These are phyloP conservation scores for Karalla daura DNA, from an alignment of 2,797 vertebrate species.

Conservation along the genomic window DNA sequence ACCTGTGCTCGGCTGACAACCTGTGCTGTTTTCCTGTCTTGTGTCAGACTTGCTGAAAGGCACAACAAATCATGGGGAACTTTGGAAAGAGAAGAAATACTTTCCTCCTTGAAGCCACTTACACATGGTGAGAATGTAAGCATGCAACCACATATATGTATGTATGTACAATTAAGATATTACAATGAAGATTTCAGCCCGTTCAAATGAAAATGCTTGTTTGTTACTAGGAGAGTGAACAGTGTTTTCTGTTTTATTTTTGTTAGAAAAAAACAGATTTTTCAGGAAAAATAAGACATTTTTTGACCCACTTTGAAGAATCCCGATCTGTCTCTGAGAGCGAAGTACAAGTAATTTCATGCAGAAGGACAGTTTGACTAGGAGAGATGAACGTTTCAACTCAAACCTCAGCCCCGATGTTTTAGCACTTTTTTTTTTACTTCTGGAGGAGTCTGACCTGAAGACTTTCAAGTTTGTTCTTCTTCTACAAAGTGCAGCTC, in stretches of 20 bases:
- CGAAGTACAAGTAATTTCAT: constrained; percentile 34
- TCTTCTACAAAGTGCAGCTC: not conserved
- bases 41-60: constrained; percentile 1
- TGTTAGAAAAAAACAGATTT: no score
- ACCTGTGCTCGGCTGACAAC: constrained; percentile 41
- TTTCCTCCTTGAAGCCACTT: constrained; percentile 3
- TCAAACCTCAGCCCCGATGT: constrained; percentile 26
- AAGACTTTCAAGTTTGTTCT: not conserved
- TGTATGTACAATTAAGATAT: no score
- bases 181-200: constrained; percentile 41
- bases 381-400: constrained; percentile 29
- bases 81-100: constrained; percentile 2
- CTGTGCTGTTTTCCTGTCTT: constrained; percentile 13
- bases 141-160: constrained; percentile 37
- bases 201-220: constrained; percentile 70
- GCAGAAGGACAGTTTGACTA: constrained; percentile 30
- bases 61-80: not conserved
- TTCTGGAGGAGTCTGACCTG: not conserved
- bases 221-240: constrained; percentile 72
- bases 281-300: constrained; percentile 65
- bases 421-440: not conserved
- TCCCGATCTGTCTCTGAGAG: constrained; percentile 48
- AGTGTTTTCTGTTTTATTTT: constrained; percentile 78
- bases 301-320: constrained; percentile 75
- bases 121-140: not conserved